phyloP scores from a whole-genome alignment of 2,797 vertebrate species.

The Pelodytes ibericus region DNA sequence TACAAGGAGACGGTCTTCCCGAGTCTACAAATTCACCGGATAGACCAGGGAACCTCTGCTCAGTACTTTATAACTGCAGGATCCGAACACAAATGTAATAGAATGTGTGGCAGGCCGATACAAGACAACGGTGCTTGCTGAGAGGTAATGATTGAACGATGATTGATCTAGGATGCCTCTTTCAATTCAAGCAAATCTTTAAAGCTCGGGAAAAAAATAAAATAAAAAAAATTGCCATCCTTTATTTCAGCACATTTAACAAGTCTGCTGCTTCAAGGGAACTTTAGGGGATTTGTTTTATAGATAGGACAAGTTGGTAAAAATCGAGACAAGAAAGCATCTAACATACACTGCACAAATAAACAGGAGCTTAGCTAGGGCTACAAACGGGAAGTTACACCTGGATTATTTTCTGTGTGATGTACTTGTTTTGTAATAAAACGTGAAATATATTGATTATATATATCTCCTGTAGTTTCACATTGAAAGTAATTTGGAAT shows the following conservation, averaged over 20 bases:
- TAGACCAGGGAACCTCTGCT: conserved; percentile 17
- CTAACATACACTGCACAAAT: too few species aligned
- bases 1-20: conserved; percentile 7
- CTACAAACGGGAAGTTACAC: too few species aligned
- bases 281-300: conserved; percentile 42
- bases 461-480: too few species aligned
- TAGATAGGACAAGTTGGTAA: not conserved
- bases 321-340: too few species aligned
- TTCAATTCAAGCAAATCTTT: conserved; percentile 44
- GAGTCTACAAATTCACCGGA: conserved; percentile 28
- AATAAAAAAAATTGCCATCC: conserved; percentile 10
- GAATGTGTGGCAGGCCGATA: conserved; percentile 36
- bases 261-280: conserved; percentile 16
- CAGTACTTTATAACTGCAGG: conserved; percentile 51
- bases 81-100: conserved; percentile 39
- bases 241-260: conserved; percentile 39
- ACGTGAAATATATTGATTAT: too few species aligned
- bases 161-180: conserved; percentile 37
- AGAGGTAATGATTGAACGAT: conserved; percentile 44
- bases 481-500: too few species aligned
- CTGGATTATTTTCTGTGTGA: too few species aligned
- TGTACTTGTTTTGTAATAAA: too few species aligned
- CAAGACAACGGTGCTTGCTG: conserved; percentile 37
- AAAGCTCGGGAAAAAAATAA: conserved; percentile 3
- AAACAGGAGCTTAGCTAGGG: too few species aligned